Base-by-base conservation (phyloP, 2,797 vertebrate genomes). In the Megaceryle alcyon region DNA sequence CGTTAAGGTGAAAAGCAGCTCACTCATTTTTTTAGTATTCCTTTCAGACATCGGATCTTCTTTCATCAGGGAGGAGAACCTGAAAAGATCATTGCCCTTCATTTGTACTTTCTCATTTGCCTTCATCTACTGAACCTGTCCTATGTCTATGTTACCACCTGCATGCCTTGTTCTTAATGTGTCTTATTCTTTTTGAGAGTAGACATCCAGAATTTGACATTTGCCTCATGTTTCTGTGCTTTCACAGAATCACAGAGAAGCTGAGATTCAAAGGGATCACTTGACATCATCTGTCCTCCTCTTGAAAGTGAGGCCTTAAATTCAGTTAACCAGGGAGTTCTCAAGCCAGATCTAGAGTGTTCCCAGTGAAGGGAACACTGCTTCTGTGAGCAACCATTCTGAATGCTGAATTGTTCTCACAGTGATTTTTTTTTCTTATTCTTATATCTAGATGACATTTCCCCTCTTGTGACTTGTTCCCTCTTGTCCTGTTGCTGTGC, bases 141-240 rank as follows among this genome's bases (percentile, higher is more conserved):
- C 37, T 54, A 28, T 33, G 26, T 37, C 35, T 82, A 5, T 49
- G 16, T 54, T 35, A 53, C 71, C 19, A 51, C 41, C 22, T 83
- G 19, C 23, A 17, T 69, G 57, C 12, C 25, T 86, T 66, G 21
- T 71, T 83, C 33, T 79, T 79, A 54, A 70, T 7, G 26, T 23
- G 76, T 79, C 44, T 49, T 79, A 79, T 18, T 7, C 33, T 64
- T 9, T 65, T 70, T 46, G n/a, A 66, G 59, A 86, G 26, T 22
- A 70, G 16, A 26, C 22, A n/a, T 61, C 29, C n/a, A 53, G 14
- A 85, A 66, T 41, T 59, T 63, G 19, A 53, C 18, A 68, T 0
- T 0, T 59, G n/a, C 43, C 20, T 78, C 26, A 61, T 63, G n/a
- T 16, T 2, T 7, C 19, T 3, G 0, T 51, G n/a, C 59, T 85